Evolutionary conservation across 2,113 vertebrate genomes (phyloP).

Genomic region (Theristicus caerulescens): DNA sequence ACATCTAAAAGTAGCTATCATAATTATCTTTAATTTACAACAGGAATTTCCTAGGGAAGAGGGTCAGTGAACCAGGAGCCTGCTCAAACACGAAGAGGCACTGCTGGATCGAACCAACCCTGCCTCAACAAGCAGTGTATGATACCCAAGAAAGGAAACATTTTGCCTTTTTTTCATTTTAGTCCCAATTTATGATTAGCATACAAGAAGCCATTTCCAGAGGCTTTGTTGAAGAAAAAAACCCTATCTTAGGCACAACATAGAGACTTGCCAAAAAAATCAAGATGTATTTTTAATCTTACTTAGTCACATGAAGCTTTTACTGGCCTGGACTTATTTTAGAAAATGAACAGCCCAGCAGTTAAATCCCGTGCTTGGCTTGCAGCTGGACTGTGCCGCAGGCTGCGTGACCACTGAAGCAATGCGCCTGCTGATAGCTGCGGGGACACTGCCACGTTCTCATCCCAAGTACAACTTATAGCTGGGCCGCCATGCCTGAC

Average conservation of each 20-base stretch:
- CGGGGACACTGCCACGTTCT: not conserved
- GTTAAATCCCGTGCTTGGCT: not conserved
- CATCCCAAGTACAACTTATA: not conserved
- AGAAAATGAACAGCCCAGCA: not conserved
- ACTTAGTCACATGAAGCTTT: not conserved
- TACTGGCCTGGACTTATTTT: not conserved
- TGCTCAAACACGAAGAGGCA: not conserved
- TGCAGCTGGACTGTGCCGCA: accelerated
- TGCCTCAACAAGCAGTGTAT: not conserved
- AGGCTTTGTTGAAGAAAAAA: not conserved
- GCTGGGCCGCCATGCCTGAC: not conserved
- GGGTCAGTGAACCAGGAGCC: not conserved
- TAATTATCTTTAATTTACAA: no score
- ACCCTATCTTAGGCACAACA: not conserved
- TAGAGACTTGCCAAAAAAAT: not conserved
- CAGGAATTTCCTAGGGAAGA: not conserved
- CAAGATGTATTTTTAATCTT: not conserved
- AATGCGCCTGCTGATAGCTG: accelerated
- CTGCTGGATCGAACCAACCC: not conserved
- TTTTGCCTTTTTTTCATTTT: not conserved
- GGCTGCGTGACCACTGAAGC: not conserved
- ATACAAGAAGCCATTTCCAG: not conserved
- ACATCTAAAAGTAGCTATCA: not conserved
- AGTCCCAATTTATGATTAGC: not conserved
- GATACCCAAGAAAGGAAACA: not conserved